These are phyloP conservation scores for Sebastes itinus DNA, from an alignment of 2,797 vertebrate genomes.

Conservation along the genomic window DNA sequence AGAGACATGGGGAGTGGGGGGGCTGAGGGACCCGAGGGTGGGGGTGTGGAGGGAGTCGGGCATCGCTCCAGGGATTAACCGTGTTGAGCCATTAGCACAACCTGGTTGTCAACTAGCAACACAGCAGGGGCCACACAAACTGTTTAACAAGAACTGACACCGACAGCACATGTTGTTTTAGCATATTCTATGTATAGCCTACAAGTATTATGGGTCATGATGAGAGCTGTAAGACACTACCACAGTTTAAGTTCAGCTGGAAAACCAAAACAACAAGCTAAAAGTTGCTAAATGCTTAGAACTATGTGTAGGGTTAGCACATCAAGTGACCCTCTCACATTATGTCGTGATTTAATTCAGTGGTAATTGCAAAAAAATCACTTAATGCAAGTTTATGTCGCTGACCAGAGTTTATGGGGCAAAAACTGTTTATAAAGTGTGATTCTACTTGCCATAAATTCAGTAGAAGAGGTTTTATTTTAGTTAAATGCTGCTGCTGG, in stretches of 20 bases:
- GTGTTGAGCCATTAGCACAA: slow-evolving; percentile 47
- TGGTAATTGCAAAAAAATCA: neutral
- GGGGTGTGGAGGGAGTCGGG: neutral
- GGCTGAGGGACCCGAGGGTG: neutral
- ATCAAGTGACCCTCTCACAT: neutral
- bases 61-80: slow-evolving; percentile 58
- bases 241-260: neutral
- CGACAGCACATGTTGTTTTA: neutral
- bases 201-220: no score
- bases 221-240: neutral
- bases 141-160: neutral
- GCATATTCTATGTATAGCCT: neutral
- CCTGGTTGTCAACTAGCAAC: slow-evolving; percentile 30
- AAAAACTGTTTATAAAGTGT: no score
- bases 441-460: no score
- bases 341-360: neutral
- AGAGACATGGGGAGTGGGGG: slow-evolving; percentile 3
- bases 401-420: no score
- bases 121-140: slow-evolving; percentile 27
- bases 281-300: neutral
- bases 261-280: neutral
- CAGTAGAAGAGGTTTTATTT: no score
- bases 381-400: no score
- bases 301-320: neutral
- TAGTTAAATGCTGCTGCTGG: no score